phyloP scores from a whole-genome alignment of 2,113 vertebrate genomes.

The Tiliqua scincoides region DNA sequence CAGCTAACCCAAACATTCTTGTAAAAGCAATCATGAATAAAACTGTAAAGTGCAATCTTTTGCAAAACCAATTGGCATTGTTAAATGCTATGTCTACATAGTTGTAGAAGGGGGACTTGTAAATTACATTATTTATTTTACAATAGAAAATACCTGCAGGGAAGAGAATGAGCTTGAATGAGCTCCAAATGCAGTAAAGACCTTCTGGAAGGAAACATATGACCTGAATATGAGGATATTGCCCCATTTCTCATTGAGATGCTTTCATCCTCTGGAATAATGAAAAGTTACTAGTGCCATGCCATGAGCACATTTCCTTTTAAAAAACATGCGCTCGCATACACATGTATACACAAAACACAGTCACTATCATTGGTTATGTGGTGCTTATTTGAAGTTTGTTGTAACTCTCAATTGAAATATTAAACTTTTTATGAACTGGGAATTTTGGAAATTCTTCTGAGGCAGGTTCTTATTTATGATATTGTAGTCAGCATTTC shows the following conservation, averaged over 20 bases:
- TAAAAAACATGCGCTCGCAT: conserved; percentile 25
- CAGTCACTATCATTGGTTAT: conserved; percentile 56
- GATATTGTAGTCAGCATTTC: conserved; percentile 69
- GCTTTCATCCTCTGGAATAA: conserved; percentile 58
- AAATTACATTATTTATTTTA: conserved; percentile 55
- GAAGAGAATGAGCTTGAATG: conserved; percentile 25
- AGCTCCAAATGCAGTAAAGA: conserved; percentile 18
- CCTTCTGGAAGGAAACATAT: conserved; percentile 46
- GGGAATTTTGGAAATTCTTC: conserved; percentile 75
- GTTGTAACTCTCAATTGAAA: conserved; percentile 71
- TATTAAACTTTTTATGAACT: conserved; percentile 76
- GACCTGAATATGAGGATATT: conserved; percentile 31
- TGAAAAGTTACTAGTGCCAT: conserved; percentile 47
- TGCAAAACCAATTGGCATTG: conserved; percentile 34
- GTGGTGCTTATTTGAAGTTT: conserved; percentile 65
- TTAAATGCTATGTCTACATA: conserved; percentile 5
- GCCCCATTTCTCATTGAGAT: conserved; percentile 45
- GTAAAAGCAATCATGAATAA: background rate
- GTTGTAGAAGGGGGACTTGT: conserved; percentile 8
- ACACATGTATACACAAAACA: conserved; percentile 53
- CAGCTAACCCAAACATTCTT: background rate
- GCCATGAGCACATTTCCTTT: conserved; percentile 56
- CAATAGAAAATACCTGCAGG: conserved; percentile 41
- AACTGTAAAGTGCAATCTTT: background rate
- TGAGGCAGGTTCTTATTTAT: conserved; percentile 72